phyloP scores from a whole-genome alignment of 2,797 vertebrate species.

The Salmo trutta region DNA sequence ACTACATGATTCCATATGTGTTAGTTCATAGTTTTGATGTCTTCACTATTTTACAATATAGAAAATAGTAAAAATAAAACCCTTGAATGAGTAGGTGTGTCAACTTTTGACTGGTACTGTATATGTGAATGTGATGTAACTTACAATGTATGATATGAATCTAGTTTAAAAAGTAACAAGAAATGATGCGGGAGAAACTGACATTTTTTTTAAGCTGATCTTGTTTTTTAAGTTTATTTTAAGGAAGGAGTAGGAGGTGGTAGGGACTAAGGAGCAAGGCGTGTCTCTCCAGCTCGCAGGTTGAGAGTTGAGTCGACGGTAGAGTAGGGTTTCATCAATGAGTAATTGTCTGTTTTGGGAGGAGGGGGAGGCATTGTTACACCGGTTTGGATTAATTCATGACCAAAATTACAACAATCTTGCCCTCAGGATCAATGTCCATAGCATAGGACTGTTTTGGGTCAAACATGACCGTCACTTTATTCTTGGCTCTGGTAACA shows the following conservation, averaged over 20 bases:
- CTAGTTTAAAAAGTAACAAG: too few species aligned
- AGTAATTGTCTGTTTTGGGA: constrained; percentile 44
- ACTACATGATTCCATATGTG: too few species aligned
- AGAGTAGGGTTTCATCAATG: constrained; percentile 47
- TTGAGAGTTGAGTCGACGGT: constrained; percentile 27
- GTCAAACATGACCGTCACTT: neutral
- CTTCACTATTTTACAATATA: too few species aligned
- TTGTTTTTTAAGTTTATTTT: neutral
- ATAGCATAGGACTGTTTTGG: neutral
- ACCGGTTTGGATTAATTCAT: constrained; percentile 55
- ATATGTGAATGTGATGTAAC: too few species aligned
- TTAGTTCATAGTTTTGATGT: too few species aligned
- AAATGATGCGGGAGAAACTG: too few species aligned
- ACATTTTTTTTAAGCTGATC: too few species aligned
- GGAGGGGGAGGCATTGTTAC: constrained; percentile 28
- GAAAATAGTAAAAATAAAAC: too few species aligned
- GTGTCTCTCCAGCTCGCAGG: constrained; percentile 55
- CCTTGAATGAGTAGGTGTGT: too few species aligned
- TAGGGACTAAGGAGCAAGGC: constrained; percentile 48
- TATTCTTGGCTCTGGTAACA: neutral
- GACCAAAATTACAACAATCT: constrained; percentile 6
- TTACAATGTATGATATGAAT: too few species aligned
- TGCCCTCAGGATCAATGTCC: neutral
- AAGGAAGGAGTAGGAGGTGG: neutral
- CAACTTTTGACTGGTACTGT: too few species aligned